Conservation (phyloP, 1,140 invertebrate species). For the Nephila pilipes region DNA sequence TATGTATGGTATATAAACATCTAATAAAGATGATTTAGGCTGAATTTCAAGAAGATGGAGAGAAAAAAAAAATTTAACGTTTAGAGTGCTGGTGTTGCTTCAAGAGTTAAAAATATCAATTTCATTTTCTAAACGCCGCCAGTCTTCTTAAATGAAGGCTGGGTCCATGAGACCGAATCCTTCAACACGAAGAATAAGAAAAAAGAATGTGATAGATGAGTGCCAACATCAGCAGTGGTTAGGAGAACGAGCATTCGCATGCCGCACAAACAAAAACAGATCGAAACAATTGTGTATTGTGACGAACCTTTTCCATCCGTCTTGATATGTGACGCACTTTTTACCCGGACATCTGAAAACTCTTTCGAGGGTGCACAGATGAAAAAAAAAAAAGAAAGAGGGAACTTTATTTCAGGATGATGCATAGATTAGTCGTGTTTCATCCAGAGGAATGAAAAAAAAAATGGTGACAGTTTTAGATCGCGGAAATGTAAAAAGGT, state of each 20-base stretch:
- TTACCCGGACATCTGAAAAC: not conserved
- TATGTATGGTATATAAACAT: too few relatives aligned
- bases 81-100: too few relatives aligned
- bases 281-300: not conserved
- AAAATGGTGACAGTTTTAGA: too few relatives aligned
- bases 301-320: not conserved
- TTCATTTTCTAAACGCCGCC: not conserved
- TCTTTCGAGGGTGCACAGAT: not conserved
- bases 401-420: not conserved
- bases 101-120: too few relatives aligned
- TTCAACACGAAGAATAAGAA: not conserved
- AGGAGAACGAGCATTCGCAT: not conserved
- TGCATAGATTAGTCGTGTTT: too few relatives aligned
- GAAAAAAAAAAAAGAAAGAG: not conserved
- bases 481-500: too few relatives aligned
- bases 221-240: not conserved
- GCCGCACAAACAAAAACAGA: not conserved
- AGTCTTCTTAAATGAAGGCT: not conserved
- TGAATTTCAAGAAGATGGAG: too few relatives aligned
- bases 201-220: not conserved
- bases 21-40: too few relatives aligned
- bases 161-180: not conserved
- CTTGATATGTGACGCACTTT: not conserved
- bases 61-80: too few relatives aligned
- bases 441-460: too few relatives aligned